These are phyloP conservation scores for Mechanitis mazaeus DNA, from an alignment of 2,888 invertebrate genomes.

Conservation along the genomic window DNA sequence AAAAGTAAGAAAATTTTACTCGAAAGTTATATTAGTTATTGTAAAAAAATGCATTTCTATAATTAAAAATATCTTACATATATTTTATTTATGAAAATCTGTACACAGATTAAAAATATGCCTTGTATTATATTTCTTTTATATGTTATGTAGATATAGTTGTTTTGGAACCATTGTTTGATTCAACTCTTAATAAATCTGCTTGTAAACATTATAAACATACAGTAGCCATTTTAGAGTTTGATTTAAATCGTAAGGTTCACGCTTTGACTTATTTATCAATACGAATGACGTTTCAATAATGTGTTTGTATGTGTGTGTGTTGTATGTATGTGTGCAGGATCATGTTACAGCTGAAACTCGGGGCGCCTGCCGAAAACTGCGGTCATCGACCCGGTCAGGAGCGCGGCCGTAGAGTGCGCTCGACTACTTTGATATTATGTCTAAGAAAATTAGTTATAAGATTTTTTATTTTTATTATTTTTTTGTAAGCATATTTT, in stretches of 20 bases:
- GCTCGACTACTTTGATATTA: slow-evolving; percentile 43
- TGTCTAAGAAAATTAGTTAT: slow-evolving; percentile 37
- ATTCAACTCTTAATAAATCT: background rate
- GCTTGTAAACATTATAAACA: background rate
- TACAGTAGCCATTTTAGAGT: slow-evolving; percentile 19
- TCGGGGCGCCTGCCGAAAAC: slow-evolving; percentile 74
- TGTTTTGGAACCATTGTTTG: background rate
- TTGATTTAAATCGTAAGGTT: slow-evolving; percentile 24
- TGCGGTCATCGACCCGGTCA: slow-evolving; percentile 70
- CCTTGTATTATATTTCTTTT: too few species aligned
- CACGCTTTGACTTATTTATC: slow-evolving; percentile 30
- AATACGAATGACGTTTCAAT: slow-evolving; percentile 42
- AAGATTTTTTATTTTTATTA: slow-evolving; percentile 19
- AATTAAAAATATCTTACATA: too few species aligned
- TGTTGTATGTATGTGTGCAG: slow-evolving; percentile 53
- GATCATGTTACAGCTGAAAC: slow-evolving; percentile 76
- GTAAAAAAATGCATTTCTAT: too few species aligned
- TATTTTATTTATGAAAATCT: too few species aligned
- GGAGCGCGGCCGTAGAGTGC: slow-evolving; percentile 60
- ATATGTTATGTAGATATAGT: background rate
- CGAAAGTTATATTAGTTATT: too few species aligned
- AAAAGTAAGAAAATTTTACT: too few species aligned
- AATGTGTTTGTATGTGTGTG: slow-evolving; percentile 39
- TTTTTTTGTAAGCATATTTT: background rate
- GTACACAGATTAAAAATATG: too few species aligned